Evolutionary conservation across 35 echinoderm and acorn worm genomes (phyloP), one percentile per base, ranked within the genome.

Genomic region (Heliocidaris erythrogramma): DNA sequence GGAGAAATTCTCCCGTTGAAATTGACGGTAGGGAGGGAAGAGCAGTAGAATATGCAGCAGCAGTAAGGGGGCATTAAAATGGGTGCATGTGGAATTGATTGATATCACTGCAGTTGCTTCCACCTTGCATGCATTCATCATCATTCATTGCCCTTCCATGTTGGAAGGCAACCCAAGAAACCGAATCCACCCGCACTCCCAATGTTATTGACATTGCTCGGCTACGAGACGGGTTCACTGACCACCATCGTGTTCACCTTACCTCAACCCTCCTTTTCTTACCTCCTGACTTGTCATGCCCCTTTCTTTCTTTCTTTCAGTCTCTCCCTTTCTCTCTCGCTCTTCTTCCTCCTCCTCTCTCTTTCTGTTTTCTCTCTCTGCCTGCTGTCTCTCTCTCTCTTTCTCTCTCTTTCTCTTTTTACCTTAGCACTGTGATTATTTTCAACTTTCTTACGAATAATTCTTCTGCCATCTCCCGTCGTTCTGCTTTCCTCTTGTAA

Each of bases 151-250:
- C 65, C 65, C 65, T n/a, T 27, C 65, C 65, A 78, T 78, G 65
- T 78, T 78, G 27, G 65, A 42, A 78, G 65, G 65, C 65, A 78
- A 78, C 65, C 65, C 27, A n/a, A 78, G 65, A 78, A 78, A 78
- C 65, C 65, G 65, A 78, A 78, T 78, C 65, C 65, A 78, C 65
- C 65, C 65, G 65, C 65, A 78, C 65, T 78, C 65, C 65, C 65
- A n/a, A 78, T 78, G 65, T 78, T 78, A 78, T 78, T 78, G 65
- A 78, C 65, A 78, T 78, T n/a, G 65, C 65, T n/a, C 65, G 65
- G 65, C 65, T n/a, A 78, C 65, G 21, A 78, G 65, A 78, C 27
- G 65, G 65, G 65, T 78, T 78, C 65, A 78, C 27, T 78, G 65
- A 78, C 65, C 65, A 78, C 18, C 65, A 5, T 78, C 3, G 65